phyloP scores from a whole-genome alignment of 2,888 invertebrate genomes.

The Parapristionchus giblindavisi region DNA sequence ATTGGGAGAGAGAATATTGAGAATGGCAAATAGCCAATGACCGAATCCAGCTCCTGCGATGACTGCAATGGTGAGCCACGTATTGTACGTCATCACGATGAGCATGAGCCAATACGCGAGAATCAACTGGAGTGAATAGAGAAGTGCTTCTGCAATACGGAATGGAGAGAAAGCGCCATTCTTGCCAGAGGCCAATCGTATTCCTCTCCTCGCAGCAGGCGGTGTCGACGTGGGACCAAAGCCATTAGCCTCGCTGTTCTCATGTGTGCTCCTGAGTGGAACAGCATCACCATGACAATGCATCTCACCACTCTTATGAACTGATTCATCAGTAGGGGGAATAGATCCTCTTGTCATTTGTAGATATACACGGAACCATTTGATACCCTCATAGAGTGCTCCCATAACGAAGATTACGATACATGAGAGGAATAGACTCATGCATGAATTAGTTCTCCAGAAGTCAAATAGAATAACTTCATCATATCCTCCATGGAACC shows the following conservation, averaged over 20 bases:
- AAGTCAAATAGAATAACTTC: conserved; percentile 68
- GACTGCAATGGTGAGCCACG: conserved; percentile 61
- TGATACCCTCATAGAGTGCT: conserved; percentile 91
- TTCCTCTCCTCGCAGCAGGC: conserved; percentile 30
- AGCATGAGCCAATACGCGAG: conserved; percentile 68
- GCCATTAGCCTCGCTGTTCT: too few relatives aligned
- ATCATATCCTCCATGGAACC: conserved; percentile 65
- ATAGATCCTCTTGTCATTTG: too few relatives aligned
- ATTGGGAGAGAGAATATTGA: conserved; percentile 50
- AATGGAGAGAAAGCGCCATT: conserved; percentile 21
- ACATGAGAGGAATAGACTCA: conserved; percentile 83
- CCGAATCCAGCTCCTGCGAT: conserved; percentile 64
- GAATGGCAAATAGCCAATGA: conserved; percentile 63
- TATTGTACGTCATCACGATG: conserved; percentile 67
- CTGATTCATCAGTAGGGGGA: too few relatives aligned
- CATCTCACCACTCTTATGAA: too few relatives aligned
- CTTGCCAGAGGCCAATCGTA: not conserved
- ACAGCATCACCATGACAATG: too few relatives aligned
- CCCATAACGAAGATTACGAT: conserved; percentile 90
- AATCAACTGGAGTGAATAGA: conserved; percentile 44
- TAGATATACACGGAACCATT: conserved; percentile 76
- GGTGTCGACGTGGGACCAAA: conserved; percentile 40
- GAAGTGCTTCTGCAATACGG: conserved; percentile 23
- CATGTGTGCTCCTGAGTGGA: too few relatives aligned
- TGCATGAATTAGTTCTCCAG: conserved; percentile 60